phyloP scores from a whole-genome alignment of 23 tunicate genomes.

The Styela clava region DNA sequence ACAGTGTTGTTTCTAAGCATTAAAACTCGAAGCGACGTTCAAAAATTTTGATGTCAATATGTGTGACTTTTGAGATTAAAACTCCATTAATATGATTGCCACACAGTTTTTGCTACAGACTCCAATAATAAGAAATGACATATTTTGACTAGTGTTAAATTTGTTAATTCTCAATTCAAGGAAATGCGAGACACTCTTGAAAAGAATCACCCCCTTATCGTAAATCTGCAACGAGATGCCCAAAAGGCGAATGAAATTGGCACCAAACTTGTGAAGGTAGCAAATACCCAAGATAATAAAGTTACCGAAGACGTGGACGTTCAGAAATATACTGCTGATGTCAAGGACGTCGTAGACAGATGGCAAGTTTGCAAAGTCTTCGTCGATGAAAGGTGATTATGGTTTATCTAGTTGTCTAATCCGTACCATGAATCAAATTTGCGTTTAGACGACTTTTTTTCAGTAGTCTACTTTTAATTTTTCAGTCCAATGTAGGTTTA shows the following conservation, averaged over 20 bases:
- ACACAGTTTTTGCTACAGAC: too few relatives aligned
- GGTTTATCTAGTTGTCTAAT: background rate
- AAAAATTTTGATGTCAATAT: too few relatives aligned
- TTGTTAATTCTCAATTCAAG: too few relatives aligned
- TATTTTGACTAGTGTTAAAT: too few relatives aligned
- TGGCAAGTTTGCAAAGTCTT: conserved; percentile 53
- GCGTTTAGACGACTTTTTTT: too few relatives aligned
- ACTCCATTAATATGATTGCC: too few relatives aligned
- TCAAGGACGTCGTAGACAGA: conserved; percentile 34
- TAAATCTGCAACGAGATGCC: conserved; percentile 24
- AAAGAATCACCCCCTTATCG: conserved; percentile 18
- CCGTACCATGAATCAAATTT: background rate
- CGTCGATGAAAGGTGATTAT: conserved; percentile 44
- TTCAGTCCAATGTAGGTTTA: too few relatives aligned
- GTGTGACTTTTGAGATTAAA: too few relatives aligned
- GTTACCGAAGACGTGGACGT: conserved; percentile 31
- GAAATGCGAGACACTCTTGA: conserved; percentile 25
- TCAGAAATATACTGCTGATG: conserved; percentile 42
- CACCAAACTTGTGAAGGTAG: conserved; percentile 6
- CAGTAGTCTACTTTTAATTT: too few relatives aligned
- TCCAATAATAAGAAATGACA: too few relatives aligned
- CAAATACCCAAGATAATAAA: background rate
- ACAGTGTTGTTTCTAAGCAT: too few relatives aligned
- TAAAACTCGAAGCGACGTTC: too few relatives aligned
- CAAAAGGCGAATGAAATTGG: conserved; percentile 20